Percentiles rank a stretch among this genome's conserved stretches.
Evolutionary conservation across 2,888 invertebrate species (phyloP).

Genomic region (Spodoptera picta): DNA sequence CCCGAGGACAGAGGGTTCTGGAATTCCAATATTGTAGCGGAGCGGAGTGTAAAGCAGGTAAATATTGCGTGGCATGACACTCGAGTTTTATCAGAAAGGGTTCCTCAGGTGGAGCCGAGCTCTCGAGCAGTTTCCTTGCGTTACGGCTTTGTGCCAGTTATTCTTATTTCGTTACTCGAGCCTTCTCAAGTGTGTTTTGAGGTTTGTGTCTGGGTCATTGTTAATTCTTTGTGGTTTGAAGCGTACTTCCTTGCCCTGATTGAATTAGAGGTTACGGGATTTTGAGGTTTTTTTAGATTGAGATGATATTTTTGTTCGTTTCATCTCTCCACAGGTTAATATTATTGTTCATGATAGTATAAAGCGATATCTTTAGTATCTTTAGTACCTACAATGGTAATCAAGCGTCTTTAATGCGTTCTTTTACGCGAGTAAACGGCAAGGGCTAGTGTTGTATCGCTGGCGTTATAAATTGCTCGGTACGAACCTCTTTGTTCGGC

Average conservation of each 20-base stretch:
- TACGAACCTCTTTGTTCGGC: conserved; percentile 51
- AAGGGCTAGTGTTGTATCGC: conserved; percentile 35
- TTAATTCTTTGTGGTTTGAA: conserved; percentile 42
- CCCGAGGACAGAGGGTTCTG: conserved; percentile 8
- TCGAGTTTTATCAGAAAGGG: conserved; percentile 45
- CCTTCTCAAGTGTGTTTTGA: conserved; percentile 18
- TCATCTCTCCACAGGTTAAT: neutral
- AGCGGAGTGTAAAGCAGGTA: conserved; percentile 41
- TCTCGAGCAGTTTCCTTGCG: conserved; percentile 25
- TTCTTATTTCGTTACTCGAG: conserved; percentile 36
- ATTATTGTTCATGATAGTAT: no score
- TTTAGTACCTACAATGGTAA: conserved; percentile 22
- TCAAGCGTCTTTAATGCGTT: conserved; percentile 46
- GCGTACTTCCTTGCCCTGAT: conserved; percentile 9
- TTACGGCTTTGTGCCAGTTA: conserved; percentile 39
- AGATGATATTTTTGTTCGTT: neutral
- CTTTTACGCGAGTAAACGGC: conserved; percentile 19
- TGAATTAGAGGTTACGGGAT: neutral
- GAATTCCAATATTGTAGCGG: conserved; percentile 52
- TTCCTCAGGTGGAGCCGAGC: conserved; percentile 36
- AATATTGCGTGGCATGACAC: conserved; percentile 47
- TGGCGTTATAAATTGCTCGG: conserved; percentile 49
- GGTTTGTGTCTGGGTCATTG: conserved; percentile 38
- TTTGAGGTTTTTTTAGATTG: conserved; percentile 1
- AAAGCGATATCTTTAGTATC: no score